A percentile compares a stretch with the other conserved stretches of the same genome.
Conservation (phyloP, 1,140 invertebrate genomes). For the Nomia melanderi region DNA sequence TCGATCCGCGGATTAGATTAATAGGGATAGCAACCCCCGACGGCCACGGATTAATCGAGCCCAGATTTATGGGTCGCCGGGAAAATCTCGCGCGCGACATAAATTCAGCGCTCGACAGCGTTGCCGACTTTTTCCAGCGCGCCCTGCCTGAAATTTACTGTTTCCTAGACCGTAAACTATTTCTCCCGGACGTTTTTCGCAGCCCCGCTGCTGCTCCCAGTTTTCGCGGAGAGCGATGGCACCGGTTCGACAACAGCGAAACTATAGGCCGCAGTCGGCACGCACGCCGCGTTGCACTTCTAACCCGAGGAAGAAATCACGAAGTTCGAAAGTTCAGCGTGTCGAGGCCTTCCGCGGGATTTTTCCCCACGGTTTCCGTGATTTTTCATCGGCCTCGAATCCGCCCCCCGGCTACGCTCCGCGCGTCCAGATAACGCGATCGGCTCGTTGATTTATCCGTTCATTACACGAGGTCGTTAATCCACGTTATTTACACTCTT, state of each 20-base stretch:
- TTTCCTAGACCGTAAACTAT: conserved; percentile 10
- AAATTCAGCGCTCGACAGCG: conserved; percentile 28
- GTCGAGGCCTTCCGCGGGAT: not conserved
- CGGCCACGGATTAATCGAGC: conserved; percentile 34
- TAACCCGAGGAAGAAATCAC: no score
- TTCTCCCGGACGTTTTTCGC: not conserved
- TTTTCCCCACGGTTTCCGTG: not conserved
- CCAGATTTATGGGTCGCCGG: conserved; percentile 14
- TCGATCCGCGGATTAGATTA: conserved; percentile 28
- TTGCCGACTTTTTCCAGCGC: conserved; percentile 5
- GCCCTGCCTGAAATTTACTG: not conserved
- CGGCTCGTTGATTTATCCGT: conserved; percentile 32
- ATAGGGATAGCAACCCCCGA: conserved; percentile 26
- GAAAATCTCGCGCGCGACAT: conserved; percentile 16
- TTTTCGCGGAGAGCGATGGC: not conserved
- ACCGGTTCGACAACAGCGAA: not conserved
- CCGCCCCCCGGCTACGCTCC: not conserved
- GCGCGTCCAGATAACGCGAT: conserved; percentile 22
- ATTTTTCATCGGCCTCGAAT: not conserved
- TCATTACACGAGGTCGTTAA: conserved; percentile 37
- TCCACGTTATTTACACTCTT: conserved; percentile 26
- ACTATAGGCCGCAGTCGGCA: not conserved
- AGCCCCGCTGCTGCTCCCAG: not conserved
- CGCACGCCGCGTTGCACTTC: no score
- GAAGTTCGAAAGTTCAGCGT: not conserved